Percentiles rank a stretch among this genome's conserved stretches.
Conservation (phyloP, 2,113 vertebrate genomes). For the Prunella fulvescens region DNA sequence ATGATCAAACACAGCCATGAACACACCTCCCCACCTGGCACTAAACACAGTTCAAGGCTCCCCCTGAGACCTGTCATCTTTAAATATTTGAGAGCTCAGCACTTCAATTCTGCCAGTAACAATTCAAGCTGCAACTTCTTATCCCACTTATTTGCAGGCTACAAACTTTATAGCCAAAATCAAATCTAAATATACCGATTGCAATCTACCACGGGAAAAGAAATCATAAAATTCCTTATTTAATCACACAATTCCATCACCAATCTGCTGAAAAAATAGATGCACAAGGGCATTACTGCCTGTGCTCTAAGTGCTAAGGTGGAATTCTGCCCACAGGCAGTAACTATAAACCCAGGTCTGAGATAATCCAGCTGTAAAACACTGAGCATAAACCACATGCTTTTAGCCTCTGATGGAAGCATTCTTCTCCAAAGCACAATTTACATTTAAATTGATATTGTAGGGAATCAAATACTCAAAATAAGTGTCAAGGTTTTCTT, state of each 20-base stretch:
- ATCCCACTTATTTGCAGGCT: neutral
- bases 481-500: neutral
- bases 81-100: neutral
- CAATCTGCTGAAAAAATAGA: neutral
- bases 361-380: neutral
- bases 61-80: neutral
- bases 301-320: neutral
- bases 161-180: neutral
- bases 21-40: neutral
- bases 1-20: neutral
- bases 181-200: neutral
- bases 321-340: neutral
- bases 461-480: neutral
- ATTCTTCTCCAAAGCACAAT: conserved; percentile 16
- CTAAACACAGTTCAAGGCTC: neutral
- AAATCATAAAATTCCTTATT: neutral
- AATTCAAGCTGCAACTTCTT: neutral
- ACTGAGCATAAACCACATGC: neutral
- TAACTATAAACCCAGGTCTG: neutral
- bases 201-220: neutral
- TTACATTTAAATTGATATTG: conserved; percentile 17
- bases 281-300: neutral
- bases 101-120: neutral
- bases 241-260: neutral
- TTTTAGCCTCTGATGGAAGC: neutral